Conservation (phyloP, 2,888 invertebrate genomes). For the Hypomecis punctinalis region DNA sequence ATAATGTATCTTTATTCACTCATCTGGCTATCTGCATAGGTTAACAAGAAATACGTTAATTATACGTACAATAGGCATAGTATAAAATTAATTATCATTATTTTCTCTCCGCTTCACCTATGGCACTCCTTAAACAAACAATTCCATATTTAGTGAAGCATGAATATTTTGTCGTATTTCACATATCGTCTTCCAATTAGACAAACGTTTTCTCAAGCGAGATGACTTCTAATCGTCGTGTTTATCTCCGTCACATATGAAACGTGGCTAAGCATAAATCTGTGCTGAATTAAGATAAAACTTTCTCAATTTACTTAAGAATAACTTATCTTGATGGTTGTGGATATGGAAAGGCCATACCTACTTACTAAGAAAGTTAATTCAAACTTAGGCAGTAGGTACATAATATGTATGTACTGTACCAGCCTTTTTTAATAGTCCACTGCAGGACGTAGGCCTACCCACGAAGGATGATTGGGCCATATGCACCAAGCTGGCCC, state of each 20-base stretch:
- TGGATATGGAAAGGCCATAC: conserved; percentile 6
- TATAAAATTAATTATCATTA: too few relatives aligned
- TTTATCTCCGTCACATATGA: conserved; percentile 22
- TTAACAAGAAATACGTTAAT: too few relatives aligned
- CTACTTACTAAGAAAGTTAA: not conserved
- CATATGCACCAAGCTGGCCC: too few relatives aligned
- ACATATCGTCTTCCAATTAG: conserved; percentile 11
- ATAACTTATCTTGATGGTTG: conserved; percentile 16
- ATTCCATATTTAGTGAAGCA: conserved; percentile 6
- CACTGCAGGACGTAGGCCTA: too few relatives aligned
- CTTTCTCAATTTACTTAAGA: conserved; percentile 26
- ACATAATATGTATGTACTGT: too few relatives aligned
- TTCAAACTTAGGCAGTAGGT: too few relatives aligned
- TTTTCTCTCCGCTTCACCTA: conserved; percentile 8
- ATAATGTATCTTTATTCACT: too few relatives aligned
- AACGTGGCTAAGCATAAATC: conserved; percentile 12
- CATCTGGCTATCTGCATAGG: too few relatives aligned
- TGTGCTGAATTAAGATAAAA: conserved; percentile 11
- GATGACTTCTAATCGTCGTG: conserved; percentile 17
- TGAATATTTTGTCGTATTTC: conserved; percentile 5
- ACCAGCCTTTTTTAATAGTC: too few relatives aligned
- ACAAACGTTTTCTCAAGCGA: conserved; percentile 8
- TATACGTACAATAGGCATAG: too few relatives aligned
- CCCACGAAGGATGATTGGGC: too few relatives aligned
- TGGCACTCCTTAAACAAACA: conserved; percentile 6